Evolutionary conservation across 2,888 invertebrate genomes (phyloP).

Genomic region (Tenthredo distinguenda): DNA sequence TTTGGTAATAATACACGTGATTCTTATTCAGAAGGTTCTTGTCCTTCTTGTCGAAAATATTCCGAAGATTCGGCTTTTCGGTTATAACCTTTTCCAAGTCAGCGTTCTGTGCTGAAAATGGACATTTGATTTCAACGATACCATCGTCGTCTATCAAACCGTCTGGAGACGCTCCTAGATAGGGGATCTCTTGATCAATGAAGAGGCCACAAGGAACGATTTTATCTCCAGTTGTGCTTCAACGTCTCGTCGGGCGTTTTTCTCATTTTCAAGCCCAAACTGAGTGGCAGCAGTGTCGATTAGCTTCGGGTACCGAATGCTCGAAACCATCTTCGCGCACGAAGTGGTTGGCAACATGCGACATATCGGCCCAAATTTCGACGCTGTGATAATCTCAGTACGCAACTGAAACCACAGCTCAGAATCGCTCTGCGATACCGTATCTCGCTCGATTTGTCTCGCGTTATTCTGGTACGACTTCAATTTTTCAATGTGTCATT

Average conservation of each 20-base stretch:
- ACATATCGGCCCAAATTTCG: too few relatives aligned
- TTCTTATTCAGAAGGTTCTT: conserved; percentile 42
- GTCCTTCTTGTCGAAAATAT: conserved; percentile 40
- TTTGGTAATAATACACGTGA: conserved; percentile 53
- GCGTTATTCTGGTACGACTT: too few relatives aligned
- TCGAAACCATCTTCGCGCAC: conserved; percentile 52
- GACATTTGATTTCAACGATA: conserved; percentile 38
- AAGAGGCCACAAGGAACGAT: too few relatives aligned
- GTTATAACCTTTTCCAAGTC: conserved; percentile 33
- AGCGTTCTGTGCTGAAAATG: neutral
- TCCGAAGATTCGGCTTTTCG: conserved; percentile 1
- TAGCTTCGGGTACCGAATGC: conserved; percentile 54
- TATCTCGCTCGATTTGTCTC: too few relatives aligned
- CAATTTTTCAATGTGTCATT: too few relatives aligned
- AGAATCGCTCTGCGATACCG: too few relatives aligned
- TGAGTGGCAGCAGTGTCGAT: conserved; percentile 10
- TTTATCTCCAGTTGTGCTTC: neutral
- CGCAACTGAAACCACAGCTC: too few relatives aligned
- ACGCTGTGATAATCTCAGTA: too few relatives aligned
- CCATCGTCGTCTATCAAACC: conserved; percentile 10
- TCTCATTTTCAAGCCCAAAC: neutral
- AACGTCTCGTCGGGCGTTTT: neutral
- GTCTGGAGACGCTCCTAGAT: conserved; percentile 10
- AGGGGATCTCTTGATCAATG: neutral
- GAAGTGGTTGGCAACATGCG: conserved; percentile 33